These are phyloP conservation scores for Lampris incognitus DNA, from an alignment of 2,113 vertebrate species.

Conservation along the genomic window DNA sequence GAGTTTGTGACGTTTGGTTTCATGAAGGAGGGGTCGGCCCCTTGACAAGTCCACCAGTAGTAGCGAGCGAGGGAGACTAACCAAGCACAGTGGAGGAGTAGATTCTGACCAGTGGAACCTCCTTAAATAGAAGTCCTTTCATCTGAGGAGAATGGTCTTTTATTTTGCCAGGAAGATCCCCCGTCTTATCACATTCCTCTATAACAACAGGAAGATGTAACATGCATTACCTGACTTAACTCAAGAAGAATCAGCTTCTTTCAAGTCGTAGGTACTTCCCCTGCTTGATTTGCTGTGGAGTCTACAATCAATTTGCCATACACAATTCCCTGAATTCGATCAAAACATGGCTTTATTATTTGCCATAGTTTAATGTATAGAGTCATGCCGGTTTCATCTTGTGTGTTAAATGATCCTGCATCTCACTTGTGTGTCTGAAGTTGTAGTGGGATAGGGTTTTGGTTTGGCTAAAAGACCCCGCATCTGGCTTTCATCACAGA, in stretches of 20 bases:
- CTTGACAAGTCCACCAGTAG: background rate
- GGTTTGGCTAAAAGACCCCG: background rate
- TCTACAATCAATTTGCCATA: too few species aligned
- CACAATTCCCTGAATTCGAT: background rate
- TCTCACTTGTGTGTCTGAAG: too few species aligned
- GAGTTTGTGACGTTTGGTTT: slow-evolving; percentile 7
- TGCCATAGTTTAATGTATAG: background rate
- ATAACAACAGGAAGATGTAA: background rate
- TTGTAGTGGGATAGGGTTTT: background rate
- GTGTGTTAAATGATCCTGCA: too few species aligned
- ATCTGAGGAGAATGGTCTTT: slow-evolving; percentile 2
- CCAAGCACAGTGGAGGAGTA: background rate
- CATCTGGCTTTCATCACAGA: slow-evolving; percentile 18
- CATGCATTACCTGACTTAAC: background rate
- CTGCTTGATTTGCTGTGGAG: too few species aligned
- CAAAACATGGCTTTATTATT: background rate
- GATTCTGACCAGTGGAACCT: background rate
- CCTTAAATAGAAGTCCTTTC: slow-evolving; percentile 2
- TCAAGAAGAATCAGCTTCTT: too few species aligned
- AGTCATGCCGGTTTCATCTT: too few species aligned
- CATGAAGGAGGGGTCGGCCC: background rate
- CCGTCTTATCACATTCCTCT: background rate
- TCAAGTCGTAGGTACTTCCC: too few species aligned
- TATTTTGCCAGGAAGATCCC: background rate
- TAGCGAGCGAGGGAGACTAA: background rate